Evolutionary conservation across 2,113 vertebrate genomes (phyloP), one percentile per base, ranked within the genome.

Genomic region (Donacobius atricapilla): DNA sequence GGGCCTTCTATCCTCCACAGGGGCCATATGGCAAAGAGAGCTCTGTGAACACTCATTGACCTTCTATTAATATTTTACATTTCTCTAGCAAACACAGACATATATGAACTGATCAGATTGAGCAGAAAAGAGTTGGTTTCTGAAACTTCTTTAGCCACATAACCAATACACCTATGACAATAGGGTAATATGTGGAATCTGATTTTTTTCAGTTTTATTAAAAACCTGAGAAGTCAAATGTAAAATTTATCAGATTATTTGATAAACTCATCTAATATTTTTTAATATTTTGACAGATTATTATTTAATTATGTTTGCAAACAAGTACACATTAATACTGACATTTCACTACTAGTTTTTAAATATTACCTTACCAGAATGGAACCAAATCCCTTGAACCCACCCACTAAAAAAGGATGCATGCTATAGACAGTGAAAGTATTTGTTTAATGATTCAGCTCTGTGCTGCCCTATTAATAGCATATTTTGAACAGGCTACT

Each of bases 11-110:
- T 97, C 97, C 94, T 97, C 96, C 95, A 97, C 94, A 97, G 96
- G 96, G 96, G 97, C 98, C 98, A 98, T 98, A 98, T 98, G 98
- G 97, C 97, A 97, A 93, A 78, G 83, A 93, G 63, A 94, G 93
- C 85, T 97, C 56, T 24, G 76, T 95, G 97, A 98, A 96, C 88
- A 94, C 88, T 97, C 97, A 94, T 96, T 98, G 98, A 98, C 97
- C 96, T 95, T 97, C 90, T 95, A 97, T 98, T 97, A 98, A 98
- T 98, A 98, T 96, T 97, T 98, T 92, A 98, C 77, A n/a, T 91
- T 81, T 82, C 96, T 96, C 86, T 94, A 96, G 94, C 94, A 98
- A 85, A 83, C 23, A 97, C 84, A 93, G 61, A 97, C 79, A 91
- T 35, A n/a, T 50, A 91, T 25, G 94, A 84, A 89, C 70, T 91